Conservation (phyloP, 1,140 invertebrate species). For the Hyposmocoma kahamanoa region DNA sequence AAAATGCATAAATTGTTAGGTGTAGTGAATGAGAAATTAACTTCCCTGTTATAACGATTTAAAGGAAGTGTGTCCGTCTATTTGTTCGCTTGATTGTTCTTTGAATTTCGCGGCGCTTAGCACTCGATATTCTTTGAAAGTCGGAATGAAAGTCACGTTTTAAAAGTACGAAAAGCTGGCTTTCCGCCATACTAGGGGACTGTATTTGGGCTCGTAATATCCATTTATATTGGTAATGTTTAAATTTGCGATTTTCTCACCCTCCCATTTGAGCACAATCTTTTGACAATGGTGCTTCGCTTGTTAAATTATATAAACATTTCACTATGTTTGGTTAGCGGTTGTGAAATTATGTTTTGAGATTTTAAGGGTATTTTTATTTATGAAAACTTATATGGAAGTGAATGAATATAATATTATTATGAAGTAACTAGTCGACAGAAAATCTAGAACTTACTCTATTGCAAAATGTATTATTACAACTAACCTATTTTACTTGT, state of each 20-base stretch:
- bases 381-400: conserved; percentile 16
- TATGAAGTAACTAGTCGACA: conserved; percentile 36
- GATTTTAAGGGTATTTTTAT: conserved; percentile 44
- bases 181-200: no score
- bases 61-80: conserved; percentile 27
- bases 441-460: conserved; percentile 5
- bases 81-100: conserved; percentile 25
- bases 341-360: conserved; percentile 63
- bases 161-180: no score
- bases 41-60: conserved; percentile 26
- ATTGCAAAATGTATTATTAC: conserved; percentile 10
- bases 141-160: no score
- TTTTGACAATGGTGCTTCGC: conserved; percentile 48
- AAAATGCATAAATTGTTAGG: conserved; percentile 30
- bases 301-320: conserved; percentile 35
- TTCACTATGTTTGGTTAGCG: conserved; percentile 48
- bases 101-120: no score
- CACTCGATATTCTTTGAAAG: no score
- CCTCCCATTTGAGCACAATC: conserved; percentile 53
- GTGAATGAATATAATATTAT: conserved; percentile 17
- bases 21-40: conserved; percentile 32
- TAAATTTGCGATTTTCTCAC: no score
- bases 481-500: no score
- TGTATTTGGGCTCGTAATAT: no score
- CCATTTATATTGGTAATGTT: no score